phyloP scores from a whole-genome alignment of 2,113 vertebrate genomes.

The Centropristis striata region DNA sequence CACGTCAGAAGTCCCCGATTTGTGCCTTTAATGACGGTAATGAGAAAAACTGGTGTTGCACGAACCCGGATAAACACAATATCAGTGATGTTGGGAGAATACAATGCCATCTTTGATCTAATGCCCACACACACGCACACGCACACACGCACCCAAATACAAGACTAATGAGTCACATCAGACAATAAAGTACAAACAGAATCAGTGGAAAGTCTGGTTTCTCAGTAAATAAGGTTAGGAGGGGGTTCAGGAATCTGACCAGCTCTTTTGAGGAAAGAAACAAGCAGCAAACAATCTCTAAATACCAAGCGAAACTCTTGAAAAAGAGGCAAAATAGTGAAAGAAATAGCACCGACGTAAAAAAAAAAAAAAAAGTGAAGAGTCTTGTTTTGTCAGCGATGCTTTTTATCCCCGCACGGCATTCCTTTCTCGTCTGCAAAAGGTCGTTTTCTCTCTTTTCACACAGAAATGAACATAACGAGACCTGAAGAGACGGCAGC shows the following conservation, averaged over 20 bases:
- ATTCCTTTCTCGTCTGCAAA: neutral
- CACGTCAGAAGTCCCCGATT: slow-evolving; percentile 49
- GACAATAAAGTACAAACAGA: slow-evolving; percentile 56
- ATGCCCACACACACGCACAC: slow-evolving; percentile 62
- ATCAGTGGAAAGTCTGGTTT: slow-evolving; percentile 53
- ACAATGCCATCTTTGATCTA: slow-evolving; percentile 82
- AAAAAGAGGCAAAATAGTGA: neutral
- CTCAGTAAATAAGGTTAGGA: neutral
- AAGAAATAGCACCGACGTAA: neutral
- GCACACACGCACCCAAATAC: no score
- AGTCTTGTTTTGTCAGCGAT: neutral
- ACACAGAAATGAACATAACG: slow-evolving; percentile 26
- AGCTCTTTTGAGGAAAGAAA: neutral
- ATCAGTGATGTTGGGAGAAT: slow-evolving; percentile 50
- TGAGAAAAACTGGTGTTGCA: slow-evolving; percentile 74
- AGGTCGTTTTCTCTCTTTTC: neutral
- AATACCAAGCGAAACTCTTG: neutral
- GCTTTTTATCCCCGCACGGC: neutral
- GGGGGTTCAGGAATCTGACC: neutral
- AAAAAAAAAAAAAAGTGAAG: neutral
- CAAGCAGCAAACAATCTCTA: neutral
- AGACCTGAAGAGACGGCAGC: slow-evolving; percentile 6
- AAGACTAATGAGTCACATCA: slow-evolving; percentile 56
- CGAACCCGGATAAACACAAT: slow-evolving; percentile 45
- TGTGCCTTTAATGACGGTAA: slow-evolving; percentile 38